phyloP scores from a whole-genome alignment of 2,797 vertebrate species.

The Lerista edwardsae region DNA sequence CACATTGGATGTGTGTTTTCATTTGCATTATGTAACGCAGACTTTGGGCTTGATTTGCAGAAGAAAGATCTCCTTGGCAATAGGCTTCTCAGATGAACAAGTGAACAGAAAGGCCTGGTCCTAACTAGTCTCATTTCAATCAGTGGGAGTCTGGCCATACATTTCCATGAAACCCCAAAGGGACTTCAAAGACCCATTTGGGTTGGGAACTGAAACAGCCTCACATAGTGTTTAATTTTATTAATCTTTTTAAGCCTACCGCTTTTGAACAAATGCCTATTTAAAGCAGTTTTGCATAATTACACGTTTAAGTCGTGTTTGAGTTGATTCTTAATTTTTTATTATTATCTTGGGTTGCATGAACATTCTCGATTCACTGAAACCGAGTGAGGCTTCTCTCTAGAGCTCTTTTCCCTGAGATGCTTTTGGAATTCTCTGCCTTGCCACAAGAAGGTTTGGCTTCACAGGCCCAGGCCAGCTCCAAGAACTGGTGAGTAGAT shows the following conservation, averaged over 20 bases:
- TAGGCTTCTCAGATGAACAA: background rate
- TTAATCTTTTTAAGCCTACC: conserved; percentile 24
- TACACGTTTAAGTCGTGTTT: conserved; percentile 41
- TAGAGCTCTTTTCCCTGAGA: conserved; percentile 1
- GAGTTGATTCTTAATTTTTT: conserved; percentile 54
- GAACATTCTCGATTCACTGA: background rate
- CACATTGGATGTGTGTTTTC: conserved; percentile 9
- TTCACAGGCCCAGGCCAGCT: fast-evolving
- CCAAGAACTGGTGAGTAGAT: conserved; percentile 59
- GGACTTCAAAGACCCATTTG: background rate
- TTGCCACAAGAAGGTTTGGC: conserved; percentile 31
- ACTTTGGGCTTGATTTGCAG: conserved; percentile 49
- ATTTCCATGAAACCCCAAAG: background rate
- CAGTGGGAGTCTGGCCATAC: conserved; percentile 18
- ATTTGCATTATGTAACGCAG: conserved; percentile 38
- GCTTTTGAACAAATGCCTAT: conserved; percentile 24
- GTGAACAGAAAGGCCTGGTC: conserved; percentile 13
- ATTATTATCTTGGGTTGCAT: conserved; percentile 40
- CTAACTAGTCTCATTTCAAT: background rate
- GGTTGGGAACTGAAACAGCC: background rate
- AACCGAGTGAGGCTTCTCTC: background rate
- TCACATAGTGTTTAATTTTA: conserved; percentile 23
- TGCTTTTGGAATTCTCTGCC: background rate
- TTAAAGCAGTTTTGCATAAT: conserved; percentile 27
- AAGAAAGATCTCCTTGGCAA: conserved; percentile 30